Evolutionary conservation across 2,888 invertebrate species (phyloP).

Genomic region (Archips xylosteana): DNA sequence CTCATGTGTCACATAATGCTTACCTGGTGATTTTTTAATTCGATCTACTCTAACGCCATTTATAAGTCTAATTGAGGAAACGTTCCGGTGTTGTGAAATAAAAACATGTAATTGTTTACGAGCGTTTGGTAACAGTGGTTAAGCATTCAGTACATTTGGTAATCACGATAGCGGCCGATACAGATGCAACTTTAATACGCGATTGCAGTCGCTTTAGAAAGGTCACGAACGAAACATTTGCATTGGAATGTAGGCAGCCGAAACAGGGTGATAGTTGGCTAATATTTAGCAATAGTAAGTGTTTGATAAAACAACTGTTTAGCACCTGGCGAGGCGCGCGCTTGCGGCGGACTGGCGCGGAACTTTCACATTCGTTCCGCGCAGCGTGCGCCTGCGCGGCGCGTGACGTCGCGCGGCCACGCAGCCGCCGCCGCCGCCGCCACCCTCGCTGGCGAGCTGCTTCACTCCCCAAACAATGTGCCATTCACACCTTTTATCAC

Average conservation of each 20-base stretch:
- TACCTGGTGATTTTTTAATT: conserved; percentile 45
- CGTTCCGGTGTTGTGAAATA: conserved; percentile 59
- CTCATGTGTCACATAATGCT: conserved; percentile 61
- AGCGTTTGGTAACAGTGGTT: conserved; percentile 54
- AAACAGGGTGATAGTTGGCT: conserved; percentile 43
- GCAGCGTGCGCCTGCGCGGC: conserved; percentile 69
- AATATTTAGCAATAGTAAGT: conserved; percentile 48
- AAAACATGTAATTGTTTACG: conserved; percentile 54
- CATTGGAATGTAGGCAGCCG: conserved; percentile 30
- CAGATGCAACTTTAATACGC: conserved; percentile 27
- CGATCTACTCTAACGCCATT: conserved; percentile 25
- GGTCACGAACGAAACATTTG: conserved; percentile 27
- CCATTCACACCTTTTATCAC: conserved; percentile 8
- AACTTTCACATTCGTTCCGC: conserved; percentile 83
- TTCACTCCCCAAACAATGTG: neutral
- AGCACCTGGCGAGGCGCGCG: conserved; percentile 70
- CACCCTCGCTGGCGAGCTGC: conserved; percentile 16
- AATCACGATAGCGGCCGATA: conserved; percentile 42
- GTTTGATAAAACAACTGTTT: conserved; percentile 64
- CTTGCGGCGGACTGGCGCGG: conserved; percentile 61
- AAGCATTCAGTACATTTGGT: conserved; percentile 53
- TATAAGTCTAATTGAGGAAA: conserved; percentile 51
- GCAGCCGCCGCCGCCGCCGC: conserved; percentile 46
- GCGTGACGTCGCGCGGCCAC: conserved; percentile 70
- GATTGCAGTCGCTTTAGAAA: conserved; percentile 27